Base-by-base conservation (phyloP, 2,888 invertebrate species). In the Orchesella flavescens region DNA sequence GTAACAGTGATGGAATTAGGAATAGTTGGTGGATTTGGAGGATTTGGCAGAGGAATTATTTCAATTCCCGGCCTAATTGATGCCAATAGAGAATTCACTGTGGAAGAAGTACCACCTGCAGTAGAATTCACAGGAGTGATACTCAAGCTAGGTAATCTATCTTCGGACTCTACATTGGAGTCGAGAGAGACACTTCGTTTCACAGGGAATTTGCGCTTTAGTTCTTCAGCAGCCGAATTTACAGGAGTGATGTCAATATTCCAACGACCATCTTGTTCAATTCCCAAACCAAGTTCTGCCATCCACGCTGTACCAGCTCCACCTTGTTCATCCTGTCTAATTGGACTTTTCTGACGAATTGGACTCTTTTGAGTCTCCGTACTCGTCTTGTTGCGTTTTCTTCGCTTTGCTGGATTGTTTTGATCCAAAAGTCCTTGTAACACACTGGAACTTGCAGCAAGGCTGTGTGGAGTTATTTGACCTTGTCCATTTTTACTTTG, bases 1-100 rank as follows among this genome's bases (percentile, higher is more conserved):
- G 96, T 96, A 78, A 96, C 96, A 0, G 96, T 96, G 81, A 96
- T 95, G 0, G 96, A 95, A 89, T 94, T 94, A 12, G 95, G 94
- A 43, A 95, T 90, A 5, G 92, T 92, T 9, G 94, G 92, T 5
- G 93, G 93, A 57, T 69, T 79, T 0, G 93, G 57, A 90, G 10
- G 93, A 91, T 15, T 94, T 92, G 1, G 93, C 91, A 84, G 95
- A 0, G 96, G 96, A 88, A 96, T 95, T 69, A 96, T 95, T 90
- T 97, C 96, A 85, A 96, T 95, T 1, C 94, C 95, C 0, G 94
- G 94, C 43, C 95, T 91, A 90, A 92, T 91, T 17, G 91, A 91
- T 23, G 92, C 91, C 49, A 94, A 89, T 90, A 93, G 92, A 13
- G 93, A 93, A 44, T 93, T 92, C 80, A 92, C 91, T 88, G 90